Base-by-base conservation (phyloP, 2,888 invertebrate species). In the Dynastes grantii region DNA sequence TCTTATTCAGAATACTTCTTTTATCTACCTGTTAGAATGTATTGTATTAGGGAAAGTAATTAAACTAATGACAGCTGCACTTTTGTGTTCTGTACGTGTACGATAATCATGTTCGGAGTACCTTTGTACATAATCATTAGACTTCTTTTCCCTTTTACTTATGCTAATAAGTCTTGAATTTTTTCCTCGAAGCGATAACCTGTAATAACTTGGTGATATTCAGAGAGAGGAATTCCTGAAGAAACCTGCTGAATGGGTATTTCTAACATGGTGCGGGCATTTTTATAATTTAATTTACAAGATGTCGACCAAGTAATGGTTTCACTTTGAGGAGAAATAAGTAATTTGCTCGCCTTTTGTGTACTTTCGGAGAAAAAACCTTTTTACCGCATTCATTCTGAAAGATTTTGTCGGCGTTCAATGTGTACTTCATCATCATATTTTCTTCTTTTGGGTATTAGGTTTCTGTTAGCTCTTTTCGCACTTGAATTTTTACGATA, bases 241-340 rank as follows among this genome's bases (percentile, higher is more conserved):
- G n/a, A 2, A 37, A 45, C 40, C n/a, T 65, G 8, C 55, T 55
- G 6, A n/a, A 55, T 55, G 55, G n/a, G n/a, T 16, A 55, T n/a
- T 53, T n/a, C 4, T n/a, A n/a, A 53, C 53, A 53, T 4, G 13
- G 55, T 58, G 55, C 27, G 1, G 6, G 37, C 40, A 55, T 71
- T 58, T 55, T 55, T 58, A 58, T 71, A 71, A 71, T 71, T 71
- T 37, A 58, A 71, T 71, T 71, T 70, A 70, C 53, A 70, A 53
- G 70, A 71, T 53, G 40, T 71, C 40, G 71, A 55, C 40, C 1
- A 32, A 1, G 45, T 45, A 67, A 71, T 71, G 71, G 55, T 71
- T 55, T 71, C 32, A 16, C 29, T 55, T 16, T 29, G 53, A 51
- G 16, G 13, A 71, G 32, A 40, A 71, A 71, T 58, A 55, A 55